These are phyloP conservation scores for Mohoua ochrocephala DNA, from an alignment of 2,113 vertebrate species.

Conservation along the genomic window DNA sequence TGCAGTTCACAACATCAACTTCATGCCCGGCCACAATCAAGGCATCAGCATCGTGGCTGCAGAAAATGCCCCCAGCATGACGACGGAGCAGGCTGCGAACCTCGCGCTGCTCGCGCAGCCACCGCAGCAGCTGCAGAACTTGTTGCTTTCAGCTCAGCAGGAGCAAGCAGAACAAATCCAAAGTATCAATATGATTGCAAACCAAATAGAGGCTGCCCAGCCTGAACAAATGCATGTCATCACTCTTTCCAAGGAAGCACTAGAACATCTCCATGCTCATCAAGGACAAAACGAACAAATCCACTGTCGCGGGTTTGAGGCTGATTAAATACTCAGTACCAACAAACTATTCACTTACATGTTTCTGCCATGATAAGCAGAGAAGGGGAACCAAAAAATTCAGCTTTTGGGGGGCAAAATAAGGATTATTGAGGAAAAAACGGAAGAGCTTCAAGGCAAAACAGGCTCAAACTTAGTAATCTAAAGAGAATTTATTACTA, in stretches of 20 bases:
- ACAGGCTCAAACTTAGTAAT: no score
- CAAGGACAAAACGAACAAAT: conserved; percentile 70
- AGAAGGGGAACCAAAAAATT: no score
- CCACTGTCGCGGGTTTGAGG: no score
- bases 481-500: no score
- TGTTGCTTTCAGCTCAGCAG: conserved; percentile 79
- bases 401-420: no score
- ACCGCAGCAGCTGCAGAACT: conserved; percentile 76
- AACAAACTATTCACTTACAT: no score
- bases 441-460: no score
- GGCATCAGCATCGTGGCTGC: conserved; percentile 84
- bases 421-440: no score
- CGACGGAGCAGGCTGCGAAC: conserved; percentile 67
- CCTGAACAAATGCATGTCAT: conserved; percentile 90
- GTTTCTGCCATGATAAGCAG: no score
- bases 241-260: conserved; percentile 87
- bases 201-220: conserved; percentile 70
- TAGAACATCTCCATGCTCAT: conserved; percentile 85
- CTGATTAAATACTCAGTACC: no score
- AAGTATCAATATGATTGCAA: conserved; percentile 78
- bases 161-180: conserved; percentile 78
- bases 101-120: conserved; percentile 83
- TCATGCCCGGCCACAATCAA: conserved; percentile 79
- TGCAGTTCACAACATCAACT: conserved; percentile 84
- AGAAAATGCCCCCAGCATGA: conserved; percentile 62